Evolutionary conservation across 2,888 invertebrate genomes (phyloP), one percentile per base, ranked within the genome.

Genomic region (Leucophenga montana): DNA sequence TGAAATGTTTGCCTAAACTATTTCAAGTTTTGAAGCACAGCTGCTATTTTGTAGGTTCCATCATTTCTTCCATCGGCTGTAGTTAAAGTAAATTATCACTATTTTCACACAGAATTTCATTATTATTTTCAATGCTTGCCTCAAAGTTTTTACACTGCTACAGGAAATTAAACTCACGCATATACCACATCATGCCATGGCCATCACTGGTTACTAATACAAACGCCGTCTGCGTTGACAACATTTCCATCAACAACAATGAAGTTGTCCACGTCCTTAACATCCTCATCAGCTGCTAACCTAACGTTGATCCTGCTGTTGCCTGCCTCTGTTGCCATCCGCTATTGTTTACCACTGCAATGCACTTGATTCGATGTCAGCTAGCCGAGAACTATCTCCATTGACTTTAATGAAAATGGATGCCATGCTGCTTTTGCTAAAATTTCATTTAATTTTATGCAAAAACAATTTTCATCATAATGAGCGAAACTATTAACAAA

Each of bases 141-240:
- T 20, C 22, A 22, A 18, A 18, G 9, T 20, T 11, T 44, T 39
- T 54, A 3, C 18, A n/a, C 18, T 54, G 46, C 66, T 39, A 61
- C 81, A 83, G 84, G 82, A 82, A 84, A 82, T 84, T 83, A 82
- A 81, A 81, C 74, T 71, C 84, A 83, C 83, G 74, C 73, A 67
- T 27, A 67, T 44, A 5, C 22, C 39, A 56, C 66, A 64, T 46
- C 66, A 33, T 31, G 27, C 50, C 11, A 22, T n/a, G n/a, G 9
- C 27, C 56, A 14, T 6, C 53, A 27, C 54, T 18, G 18, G 16
- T n/a, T 6, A 50, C 50, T 57, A 71, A 64, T 66, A 73, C 69
- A 73, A 77, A 64, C 48, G 44, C 39, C 46, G 13, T 8, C 56
- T 20, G 22, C 3, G 22, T 22, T 22, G 22, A 54, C 71, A 73